Conservation (phyloP, 2,113 vertebrate genomes). For the Hyperoodon ampullatus region DNA sequence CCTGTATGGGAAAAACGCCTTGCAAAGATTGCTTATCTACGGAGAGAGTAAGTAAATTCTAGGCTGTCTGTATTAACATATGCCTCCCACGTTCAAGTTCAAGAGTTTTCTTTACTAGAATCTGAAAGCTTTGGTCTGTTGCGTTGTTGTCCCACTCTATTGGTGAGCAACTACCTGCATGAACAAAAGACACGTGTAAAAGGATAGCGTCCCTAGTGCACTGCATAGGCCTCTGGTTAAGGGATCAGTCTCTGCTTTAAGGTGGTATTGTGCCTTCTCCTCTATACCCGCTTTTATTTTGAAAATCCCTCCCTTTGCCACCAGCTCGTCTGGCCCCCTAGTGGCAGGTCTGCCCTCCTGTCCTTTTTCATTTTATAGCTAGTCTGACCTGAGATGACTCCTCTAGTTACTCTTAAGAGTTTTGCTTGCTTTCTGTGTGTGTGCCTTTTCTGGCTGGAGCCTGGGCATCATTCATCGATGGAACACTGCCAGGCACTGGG, state of each 20-base stretch:
- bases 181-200: no score
- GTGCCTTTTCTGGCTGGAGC: background rate
- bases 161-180: background rate
- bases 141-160: background rate
- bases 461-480: background rate
- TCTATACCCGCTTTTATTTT: background rate
- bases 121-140: background rate
- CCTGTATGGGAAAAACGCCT: rapidly evolving
- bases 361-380: rapidly evolving
- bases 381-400: rapidly evolving
- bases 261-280: background rate
- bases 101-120: background rate
- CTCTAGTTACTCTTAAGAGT: rapidly evolving
- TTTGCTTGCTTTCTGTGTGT: background rate
- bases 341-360: background rate
- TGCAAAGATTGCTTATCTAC: background rate
- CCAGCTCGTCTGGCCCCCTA: background rate
- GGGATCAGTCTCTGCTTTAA: background rate
- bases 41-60: background rate
- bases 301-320: background rate
- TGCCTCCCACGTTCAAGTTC: background rate
- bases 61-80: no score
- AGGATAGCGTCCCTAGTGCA: no score
- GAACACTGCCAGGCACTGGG: background rate
- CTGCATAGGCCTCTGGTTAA: background rate